A percentile compares a stretch with the other conserved stretches of the same genome.
Evolutionary conservation across 2,113 vertebrate species (phyloP).

Genomic region (Jacana jacana): DNA sequence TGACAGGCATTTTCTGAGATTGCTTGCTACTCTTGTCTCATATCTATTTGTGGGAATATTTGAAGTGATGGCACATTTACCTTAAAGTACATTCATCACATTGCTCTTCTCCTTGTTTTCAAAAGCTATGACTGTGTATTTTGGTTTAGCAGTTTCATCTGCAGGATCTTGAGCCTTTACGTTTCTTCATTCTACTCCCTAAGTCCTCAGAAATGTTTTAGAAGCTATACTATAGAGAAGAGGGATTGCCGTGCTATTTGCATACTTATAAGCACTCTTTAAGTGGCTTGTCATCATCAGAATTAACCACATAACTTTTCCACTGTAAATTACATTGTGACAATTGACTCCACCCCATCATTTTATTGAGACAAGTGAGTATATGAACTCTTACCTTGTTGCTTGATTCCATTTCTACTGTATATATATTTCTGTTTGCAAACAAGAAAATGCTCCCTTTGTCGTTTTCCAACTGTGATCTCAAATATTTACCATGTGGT

Average conservation of each 20-base stretch:
- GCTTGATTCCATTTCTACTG: background rate
- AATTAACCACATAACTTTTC: background rate
- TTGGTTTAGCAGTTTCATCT: background rate
- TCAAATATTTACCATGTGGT: background rate
- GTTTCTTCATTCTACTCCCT: background rate
- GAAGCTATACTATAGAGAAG: background rate
- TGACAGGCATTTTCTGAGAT: conserved; percentile 18
- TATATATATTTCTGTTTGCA: background rate
- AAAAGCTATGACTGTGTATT: background rate
- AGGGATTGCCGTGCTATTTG: background rate
- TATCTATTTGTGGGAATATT: conserved; percentile 21
- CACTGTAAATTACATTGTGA: conserved; percentile 1
- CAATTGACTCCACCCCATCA: background rate
- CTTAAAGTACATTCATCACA: background rate
- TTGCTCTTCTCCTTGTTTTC: background rate
- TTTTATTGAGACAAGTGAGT: background rate
- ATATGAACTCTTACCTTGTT: background rate
- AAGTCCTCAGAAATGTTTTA: background rate
- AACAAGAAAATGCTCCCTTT: background rate
- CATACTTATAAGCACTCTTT: background rate
- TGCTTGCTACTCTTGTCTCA: background rate
- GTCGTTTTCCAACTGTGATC: background rate
- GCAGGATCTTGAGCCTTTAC: background rate
- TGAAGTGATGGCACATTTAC: conserved; percentile 23
- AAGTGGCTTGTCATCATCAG: background rate